These are phyloP conservation scores for Semaprochilodus insignis DNA, from an alignment of 2,797 vertebrate species.

Conservation along the genomic window DNA sequence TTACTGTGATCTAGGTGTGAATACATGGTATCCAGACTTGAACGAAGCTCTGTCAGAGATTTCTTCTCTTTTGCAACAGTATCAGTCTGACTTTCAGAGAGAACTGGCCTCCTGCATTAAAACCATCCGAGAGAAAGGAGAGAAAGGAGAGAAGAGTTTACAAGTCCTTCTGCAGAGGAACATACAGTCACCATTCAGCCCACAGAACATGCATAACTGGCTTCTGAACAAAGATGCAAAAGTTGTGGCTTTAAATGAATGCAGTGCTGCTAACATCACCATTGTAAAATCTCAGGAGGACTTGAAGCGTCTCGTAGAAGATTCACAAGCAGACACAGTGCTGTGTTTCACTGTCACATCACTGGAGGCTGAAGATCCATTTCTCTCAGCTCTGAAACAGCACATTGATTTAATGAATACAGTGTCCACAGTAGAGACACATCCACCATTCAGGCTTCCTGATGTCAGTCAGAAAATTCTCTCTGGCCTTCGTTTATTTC, in stretches of 20 bases:
- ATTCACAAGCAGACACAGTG: constrained; percentile 11
- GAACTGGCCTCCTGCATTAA: constrained; percentile 18
- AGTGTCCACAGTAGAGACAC: background rate
- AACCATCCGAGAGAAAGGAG: constrained; percentile 5
- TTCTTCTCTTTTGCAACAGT: constrained; percentile 18
- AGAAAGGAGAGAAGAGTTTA: constrained; percentile 9
- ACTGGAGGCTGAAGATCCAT: constrained; percentile 31
- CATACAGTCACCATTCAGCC: constrained; percentile 36
- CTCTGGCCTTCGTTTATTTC: constrained; percentile 8
- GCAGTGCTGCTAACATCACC: constrained; percentile 18
- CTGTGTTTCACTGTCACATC: constrained; percentile 51
- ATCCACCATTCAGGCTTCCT: background rate
- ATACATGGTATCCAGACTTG: background rate
- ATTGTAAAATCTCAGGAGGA: constrained; percentile 41
- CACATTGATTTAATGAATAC: background rate
- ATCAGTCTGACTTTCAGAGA: constrained; percentile 41
- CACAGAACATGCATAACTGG: constrained; percentile 16
- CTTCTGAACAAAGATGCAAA: constrained; percentile 47
- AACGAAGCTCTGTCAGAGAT: background rate
- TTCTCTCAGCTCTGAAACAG: constrained; percentile 36
- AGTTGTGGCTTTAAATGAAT: constrained; percentile 36
- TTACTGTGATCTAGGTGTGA: background rate
- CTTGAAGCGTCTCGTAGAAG: constrained; percentile 10
- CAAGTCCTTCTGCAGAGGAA: constrained; percentile 4
- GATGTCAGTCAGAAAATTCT: constrained; percentile 5